These are phyloP conservation scores for Craniophora ligustri DNA, from an alignment of 2,888 invertebrate genomes.

Conservation along the genomic window DNA sequence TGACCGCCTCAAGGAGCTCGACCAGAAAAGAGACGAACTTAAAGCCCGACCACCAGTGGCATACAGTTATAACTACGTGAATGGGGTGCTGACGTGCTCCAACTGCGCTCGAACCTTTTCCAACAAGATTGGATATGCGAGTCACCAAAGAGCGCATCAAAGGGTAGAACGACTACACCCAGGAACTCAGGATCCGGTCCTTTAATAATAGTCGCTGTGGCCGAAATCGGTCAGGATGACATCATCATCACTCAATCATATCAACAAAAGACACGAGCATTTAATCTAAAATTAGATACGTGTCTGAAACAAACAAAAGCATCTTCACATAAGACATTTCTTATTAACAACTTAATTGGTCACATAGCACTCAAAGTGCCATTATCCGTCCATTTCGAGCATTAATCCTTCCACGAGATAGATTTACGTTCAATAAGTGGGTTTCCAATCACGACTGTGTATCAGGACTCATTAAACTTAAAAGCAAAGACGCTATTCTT, in stretches of 20 bases:
- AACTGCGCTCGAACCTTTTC: too few species aligned
- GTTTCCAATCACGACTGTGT: constrained; percentile 68
- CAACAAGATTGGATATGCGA: too few species aligned
- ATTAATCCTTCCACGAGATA: constrained; percentile 40
- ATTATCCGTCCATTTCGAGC: constrained; percentile 11
- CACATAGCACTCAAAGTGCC: constrained; percentile 38
- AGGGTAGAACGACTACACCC: too few species aligned
- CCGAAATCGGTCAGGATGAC: too few species aligned
- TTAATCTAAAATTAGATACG: constrained; percentile 32
- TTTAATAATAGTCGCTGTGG: too few species aligned
- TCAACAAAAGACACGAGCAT: constrained; percentile 15
- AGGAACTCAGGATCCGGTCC: too few species aligned
- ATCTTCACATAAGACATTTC: not conserved
- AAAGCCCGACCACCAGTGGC: too few species aligned
- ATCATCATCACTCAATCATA: constrained; percentile 10
- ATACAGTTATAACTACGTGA: too few species aligned
- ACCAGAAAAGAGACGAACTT: too few species aligned
- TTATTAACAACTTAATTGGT: constrained; percentile 44
- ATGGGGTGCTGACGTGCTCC: too few species aligned
- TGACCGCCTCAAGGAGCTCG: too few species aligned
- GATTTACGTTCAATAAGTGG: constrained; percentile 55
- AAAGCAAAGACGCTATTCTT: constrained; percentile 71
- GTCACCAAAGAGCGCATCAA: too few species aligned
- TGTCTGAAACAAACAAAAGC: constrained; percentile 41
- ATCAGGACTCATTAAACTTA: constrained; percentile 75